These are phyloP conservation scores for Austrofundulus limnaeus DNA, from an alignment of 2,113 vertebrate genomes.

Conservation along the genomic window DNA sequence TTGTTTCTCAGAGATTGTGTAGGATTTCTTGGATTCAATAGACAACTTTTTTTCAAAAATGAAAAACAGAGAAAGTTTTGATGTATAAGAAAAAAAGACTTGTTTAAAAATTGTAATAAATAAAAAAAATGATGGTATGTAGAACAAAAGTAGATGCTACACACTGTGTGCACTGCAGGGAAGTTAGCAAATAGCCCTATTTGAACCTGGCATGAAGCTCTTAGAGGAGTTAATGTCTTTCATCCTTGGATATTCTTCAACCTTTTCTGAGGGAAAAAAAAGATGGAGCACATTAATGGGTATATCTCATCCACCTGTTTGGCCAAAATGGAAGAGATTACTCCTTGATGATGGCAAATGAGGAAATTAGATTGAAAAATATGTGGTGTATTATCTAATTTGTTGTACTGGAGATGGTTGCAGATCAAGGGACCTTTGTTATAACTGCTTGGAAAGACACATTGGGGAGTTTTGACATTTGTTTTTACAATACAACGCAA, in stretches of 20 bases:
- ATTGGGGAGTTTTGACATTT: conserved; percentile 11
- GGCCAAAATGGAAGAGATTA: conserved; percentile 2
- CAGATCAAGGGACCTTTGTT: not conserved
- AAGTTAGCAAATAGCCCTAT: conserved; percentile 29
- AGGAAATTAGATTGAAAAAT: conserved; percentile 6
- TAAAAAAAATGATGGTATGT: conserved; percentile 5
- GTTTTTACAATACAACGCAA: not conserved
- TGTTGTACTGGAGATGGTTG: not conserved
- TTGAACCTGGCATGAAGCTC: conserved; percentile 23
- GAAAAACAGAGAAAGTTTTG: conserved; percentile 15
- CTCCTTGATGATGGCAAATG: conserved; percentile 7
- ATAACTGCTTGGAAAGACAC: not conserved
- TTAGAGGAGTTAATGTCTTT: conserved; percentile 19
- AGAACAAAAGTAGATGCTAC: conserved; percentile 1
- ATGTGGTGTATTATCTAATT: not conserved
- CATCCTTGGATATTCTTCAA: conserved; percentile 27
- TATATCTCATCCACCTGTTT: conserved; percentile 3
- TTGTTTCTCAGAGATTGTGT: conserved; percentile 7
- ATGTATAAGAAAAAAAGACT: conserved; percentile 5
- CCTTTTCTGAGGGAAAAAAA: not conserved
- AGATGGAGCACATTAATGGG: conserved; percentile 7
- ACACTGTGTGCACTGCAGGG: conserved; percentile 23
- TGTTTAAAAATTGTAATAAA: not conserved
- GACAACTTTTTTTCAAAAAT: conserved; percentile 8
- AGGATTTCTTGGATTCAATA: conserved; percentile 23